Conservation (phyloP, 2,888 invertebrate species). For the Bursaphelenchus okinawaensis region DNA sequence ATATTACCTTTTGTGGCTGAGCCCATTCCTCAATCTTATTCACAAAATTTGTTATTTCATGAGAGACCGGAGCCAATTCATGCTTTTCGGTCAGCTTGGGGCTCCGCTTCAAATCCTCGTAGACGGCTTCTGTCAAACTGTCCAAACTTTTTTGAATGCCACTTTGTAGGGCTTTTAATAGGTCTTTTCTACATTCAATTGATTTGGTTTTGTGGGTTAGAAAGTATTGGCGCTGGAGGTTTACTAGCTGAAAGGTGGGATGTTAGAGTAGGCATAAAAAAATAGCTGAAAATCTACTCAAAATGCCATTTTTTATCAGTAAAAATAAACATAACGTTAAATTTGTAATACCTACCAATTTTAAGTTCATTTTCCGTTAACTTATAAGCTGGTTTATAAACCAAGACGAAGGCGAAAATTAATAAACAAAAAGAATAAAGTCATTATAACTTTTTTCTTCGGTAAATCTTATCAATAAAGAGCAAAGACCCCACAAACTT, state of each 20-base stretch:
- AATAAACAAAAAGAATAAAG: too few species aligned
- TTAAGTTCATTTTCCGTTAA: too few species aligned
- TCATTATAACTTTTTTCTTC: too few species aligned
- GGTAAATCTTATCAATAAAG: too few species aligned
- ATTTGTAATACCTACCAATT: too few species aligned
- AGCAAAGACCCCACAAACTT: too few species aligned
- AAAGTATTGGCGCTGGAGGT: conserved; percentile 37
- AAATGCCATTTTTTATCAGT: too few species aligned
- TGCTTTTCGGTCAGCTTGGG: conserved; percentile 14
- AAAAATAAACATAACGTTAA: too few species aligned
- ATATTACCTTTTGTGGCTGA: conserved; percentile 3
- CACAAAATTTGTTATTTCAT: conserved; percentile 34
- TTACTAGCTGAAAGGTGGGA: conserved; percentile 27
- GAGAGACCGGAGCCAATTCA: conserved; percentile 34
- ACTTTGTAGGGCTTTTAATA: conserved; percentile 31
- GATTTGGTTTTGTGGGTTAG: conserved; percentile 65
- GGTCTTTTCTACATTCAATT: conserved; percentile 66
- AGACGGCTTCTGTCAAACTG: conserved; percentile 33
- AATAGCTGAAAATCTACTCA: too few species aligned
- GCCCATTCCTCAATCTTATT: conserved; percentile 31
- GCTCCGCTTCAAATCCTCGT: conserved; percentile 31
- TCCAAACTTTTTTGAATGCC: conserved; percentile 31
- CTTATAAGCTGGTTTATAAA: too few species aligned
- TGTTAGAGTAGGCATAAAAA: too few species aligned
- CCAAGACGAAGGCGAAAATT: too few species aligned